Evolutionary conservation across 2,113 vertebrate species (phyloP), one percentile per base, ranked within the genome.

Genomic region (Poeciliopsis retropinna): DNA sequence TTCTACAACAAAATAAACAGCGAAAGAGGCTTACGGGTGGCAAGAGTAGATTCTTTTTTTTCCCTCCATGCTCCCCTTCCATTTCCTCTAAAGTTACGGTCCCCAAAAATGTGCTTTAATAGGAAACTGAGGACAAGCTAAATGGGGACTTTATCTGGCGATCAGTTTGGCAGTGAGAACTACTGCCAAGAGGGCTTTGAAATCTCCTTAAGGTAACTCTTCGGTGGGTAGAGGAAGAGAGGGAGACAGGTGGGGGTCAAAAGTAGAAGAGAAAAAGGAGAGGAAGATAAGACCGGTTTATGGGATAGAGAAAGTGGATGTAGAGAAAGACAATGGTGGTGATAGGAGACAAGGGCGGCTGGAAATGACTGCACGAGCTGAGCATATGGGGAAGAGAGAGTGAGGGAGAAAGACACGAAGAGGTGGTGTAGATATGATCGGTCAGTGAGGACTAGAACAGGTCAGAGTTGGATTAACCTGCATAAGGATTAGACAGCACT

Each of bases 401-500:
- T 70, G 81, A 79, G 60, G 15, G 80, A 51, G 72, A 70, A 67
- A 81, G 88, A 78, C 80, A 68, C 77, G 81, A 67, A 74, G 82
- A 79, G 63, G 80, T 79, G 75, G 62, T 41, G 60, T 61, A 82
- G 94, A 94, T 94, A 94, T 86, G 88, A 94, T 94, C 92, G 80
- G 92, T 89, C 92, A 87, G 88, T 65, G 77, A 89, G 87, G 92
- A 88, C 92, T 90, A 82, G 86, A 88, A 81, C 87, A 93, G 94
- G 94, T 94, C 93, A 92, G 89, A 90, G 90, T 92, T 93, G 92
- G 91, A 95, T 95, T 95, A 95, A 94, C 93, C 92, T 93, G 90
- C 81, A 87, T 90, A 90, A 87, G 94, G 94, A 94, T 95, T 95
- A 94, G 90, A 92, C 83, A 81, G 82, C 67, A 78, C 82, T 89